These are phyloP conservation scores for Chloroceryle inda DNA, from an alignment of 2,797 vertebrate genomes.

Conservation along the genomic window DNA sequence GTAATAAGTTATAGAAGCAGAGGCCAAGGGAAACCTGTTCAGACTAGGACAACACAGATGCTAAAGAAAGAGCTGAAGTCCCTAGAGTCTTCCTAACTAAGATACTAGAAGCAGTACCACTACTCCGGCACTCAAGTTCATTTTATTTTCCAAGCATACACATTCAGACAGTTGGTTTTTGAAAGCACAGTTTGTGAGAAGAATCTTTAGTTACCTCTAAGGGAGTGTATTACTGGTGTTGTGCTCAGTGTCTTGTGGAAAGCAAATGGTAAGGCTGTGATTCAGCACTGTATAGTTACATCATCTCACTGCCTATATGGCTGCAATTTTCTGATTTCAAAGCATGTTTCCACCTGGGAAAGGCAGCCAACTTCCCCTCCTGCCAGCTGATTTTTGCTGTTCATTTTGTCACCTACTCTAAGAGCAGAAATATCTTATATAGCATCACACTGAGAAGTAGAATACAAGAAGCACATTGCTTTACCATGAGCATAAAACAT, in stretches of 20 bases:
- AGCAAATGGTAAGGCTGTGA: slow-evolving; percentile 7
- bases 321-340: slow-evolving; percentile 65
- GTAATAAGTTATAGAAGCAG: slow-evolving; percentile 34
- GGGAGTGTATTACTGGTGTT: not conserved
- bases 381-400: slow-evolving; percentile 56
- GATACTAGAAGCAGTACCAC: slow-evolving; percentile 45
- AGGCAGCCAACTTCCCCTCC: not conserved
- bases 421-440: slow-evolving; percentile 1
- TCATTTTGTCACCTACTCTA: not conserved
- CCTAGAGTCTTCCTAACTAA: slow-evolving; percentile 52
- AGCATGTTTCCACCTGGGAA: not conserved
- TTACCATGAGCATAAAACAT: not conserved
- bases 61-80: slow-evolving; percentile 33
- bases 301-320: not conserved
- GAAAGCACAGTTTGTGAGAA: slow-evolving; percentile 44
- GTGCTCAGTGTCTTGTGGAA: slow-evolving; percentile 3
- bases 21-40: slow-evolving; percentile 55
- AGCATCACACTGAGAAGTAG: not conserved
- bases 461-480: not conserved
- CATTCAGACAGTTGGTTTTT: slow-evolving; percentile 61
- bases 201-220: slow-evolving; percentile 64
- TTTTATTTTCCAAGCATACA: slow-evolving; percentile 61
- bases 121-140: not conserved
- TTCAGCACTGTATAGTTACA: slow-evolving; percentile 7
- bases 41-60: slow-evolving; percentile 39